Conservation (phyloP, 2,797 vertebrate species). For the Sternarchorhynchus goeldii region DNA sequence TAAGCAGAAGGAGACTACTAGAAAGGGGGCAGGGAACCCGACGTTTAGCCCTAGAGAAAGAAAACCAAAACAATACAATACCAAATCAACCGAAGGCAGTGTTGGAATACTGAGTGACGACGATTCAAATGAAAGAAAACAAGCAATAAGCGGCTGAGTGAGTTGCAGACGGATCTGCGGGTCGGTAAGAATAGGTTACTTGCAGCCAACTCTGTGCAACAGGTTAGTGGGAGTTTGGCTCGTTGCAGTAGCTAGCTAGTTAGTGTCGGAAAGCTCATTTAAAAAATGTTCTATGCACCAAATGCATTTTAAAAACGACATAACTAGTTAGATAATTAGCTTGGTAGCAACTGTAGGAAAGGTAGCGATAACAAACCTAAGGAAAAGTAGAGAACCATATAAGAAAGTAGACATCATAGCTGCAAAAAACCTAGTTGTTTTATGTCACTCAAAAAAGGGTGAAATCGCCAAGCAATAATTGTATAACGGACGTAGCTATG, state of each 20-base stretch:
- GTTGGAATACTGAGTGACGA: neutral
- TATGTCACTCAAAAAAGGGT: neutral
- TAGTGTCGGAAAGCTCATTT: neutral
- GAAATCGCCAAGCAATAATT: neutral
- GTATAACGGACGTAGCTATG: neutral
- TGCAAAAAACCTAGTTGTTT: no score
- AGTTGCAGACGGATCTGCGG: neutral
- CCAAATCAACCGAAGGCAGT: neutral
- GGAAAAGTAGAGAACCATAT: no score
- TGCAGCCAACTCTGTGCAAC: slow-evolving; percentile 10
- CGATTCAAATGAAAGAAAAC: no score
- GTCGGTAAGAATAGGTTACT: neutral
- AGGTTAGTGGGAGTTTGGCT: slow-evolving; percentile 13
- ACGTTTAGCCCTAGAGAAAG: neutral
- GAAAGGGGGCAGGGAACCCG: neutral
- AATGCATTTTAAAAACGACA: neutral
- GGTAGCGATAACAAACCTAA: no score
- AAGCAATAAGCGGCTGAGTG: neutral
- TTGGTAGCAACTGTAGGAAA: no score
- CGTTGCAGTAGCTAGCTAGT: neutral
- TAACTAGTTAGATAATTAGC: no score
- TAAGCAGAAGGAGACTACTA: neutral
- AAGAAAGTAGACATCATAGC: no score
- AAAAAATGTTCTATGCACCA: no score
- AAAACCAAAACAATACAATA: neutral